Percentiles rank a stretch among this genome's conserved stretches.
Evolutionary conservation across 2,113 vertebrate species (phyloP).

Genomic region (Tenrec ecaudatus): DNA sequence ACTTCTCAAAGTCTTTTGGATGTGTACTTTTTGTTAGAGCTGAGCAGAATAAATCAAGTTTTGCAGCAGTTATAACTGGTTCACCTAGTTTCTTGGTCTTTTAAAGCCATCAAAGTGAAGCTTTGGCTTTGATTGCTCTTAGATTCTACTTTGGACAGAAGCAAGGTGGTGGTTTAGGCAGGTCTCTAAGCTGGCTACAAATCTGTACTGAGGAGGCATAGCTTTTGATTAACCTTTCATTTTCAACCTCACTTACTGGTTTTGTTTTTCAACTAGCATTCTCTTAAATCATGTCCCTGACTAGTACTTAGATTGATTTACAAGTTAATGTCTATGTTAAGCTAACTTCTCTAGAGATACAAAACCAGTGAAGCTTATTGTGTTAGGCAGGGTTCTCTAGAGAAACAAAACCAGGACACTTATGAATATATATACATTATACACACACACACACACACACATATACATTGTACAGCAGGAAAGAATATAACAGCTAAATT

Average conservation of each 20-base stretch:
- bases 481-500: too few species aligned
- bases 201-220: neutral
- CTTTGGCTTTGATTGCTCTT: neutral
- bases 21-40: neutral
- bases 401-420: too few species aligned
- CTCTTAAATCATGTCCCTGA: neutral
- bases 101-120: conserved; percentile 18
- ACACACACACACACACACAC: too few species aligned
- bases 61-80: conserved; percentile 10
- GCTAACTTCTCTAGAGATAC: too few species aligned
- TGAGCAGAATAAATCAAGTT: conserved; percentile 8
- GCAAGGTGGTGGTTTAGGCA: neutral
- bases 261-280: neutral
- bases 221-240: neutral
- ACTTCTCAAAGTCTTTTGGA: neutral
- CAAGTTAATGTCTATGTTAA: neutral
- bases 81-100: conserved; percentile 20
- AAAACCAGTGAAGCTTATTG: too few species aligned
- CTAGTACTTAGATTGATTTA: conserved; percentile 15
- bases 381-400: too few species aligned
- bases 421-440: too few species aligned
- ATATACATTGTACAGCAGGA: too few species aligned
- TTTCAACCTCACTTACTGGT: neutral
- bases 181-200: neutral
- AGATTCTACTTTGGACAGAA: neutral